phyloP scores from a whole-genome alignment of 2,888 invertebrate genomes.

The Stenotaenia linearis region DNA sequence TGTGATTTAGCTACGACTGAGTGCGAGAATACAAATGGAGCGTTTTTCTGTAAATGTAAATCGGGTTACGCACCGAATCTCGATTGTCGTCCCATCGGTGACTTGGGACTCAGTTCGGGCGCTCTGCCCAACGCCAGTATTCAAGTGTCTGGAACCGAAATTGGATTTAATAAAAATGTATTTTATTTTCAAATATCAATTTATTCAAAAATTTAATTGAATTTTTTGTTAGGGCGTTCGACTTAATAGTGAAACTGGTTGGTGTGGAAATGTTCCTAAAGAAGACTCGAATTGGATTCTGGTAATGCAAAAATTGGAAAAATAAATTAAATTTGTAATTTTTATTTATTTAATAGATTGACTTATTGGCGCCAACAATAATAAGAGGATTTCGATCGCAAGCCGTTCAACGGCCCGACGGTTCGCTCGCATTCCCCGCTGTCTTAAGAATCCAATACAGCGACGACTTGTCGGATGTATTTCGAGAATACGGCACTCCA shows the following conservation, averaged over 20 bases:
- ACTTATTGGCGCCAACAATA: conserved; percentile 80
- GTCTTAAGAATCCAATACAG: conserved; percentile 83
- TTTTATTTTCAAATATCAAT: conserved; percentile 37
- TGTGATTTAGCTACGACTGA: conserved; percentile 86
- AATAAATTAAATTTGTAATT: not conserved
- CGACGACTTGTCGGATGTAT: conserved; percentile 79
- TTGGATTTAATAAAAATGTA: conserved; percentile 74
- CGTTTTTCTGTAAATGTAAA: conserved; percentile 79
- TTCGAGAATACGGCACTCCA: conserved; percentile 85
- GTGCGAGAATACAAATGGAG: conserved; percentile 77
- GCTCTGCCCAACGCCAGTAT: conserved; percentile 87
- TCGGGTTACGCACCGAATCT: conserved; percentile 75
- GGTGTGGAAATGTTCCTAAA: conserved; percentile 82
- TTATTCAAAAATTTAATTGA: not conserved
- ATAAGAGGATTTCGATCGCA: conserved; percentile 85
- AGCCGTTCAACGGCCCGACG: conserved; percentile 75
- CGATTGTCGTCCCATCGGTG: conserved; percentile 84
- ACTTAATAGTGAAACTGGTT: conserved; percentile 70
- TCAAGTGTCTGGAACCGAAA: conserved; percentile 72
- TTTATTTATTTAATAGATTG: conserved; percentile 50
- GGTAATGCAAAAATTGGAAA: too few species aligned
- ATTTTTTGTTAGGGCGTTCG: conserved; percentile 63
- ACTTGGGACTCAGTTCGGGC: conserved; percentile 78
- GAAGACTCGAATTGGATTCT: conserved; percentile 84
- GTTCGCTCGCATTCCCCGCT: conserved; percentile 74